Evolutionary conservation across 2,113 vertebrate genomes (phyloP), one percentile per base, ranked within the genome.

Genomic region (Takifugu flavidus): DNA sequence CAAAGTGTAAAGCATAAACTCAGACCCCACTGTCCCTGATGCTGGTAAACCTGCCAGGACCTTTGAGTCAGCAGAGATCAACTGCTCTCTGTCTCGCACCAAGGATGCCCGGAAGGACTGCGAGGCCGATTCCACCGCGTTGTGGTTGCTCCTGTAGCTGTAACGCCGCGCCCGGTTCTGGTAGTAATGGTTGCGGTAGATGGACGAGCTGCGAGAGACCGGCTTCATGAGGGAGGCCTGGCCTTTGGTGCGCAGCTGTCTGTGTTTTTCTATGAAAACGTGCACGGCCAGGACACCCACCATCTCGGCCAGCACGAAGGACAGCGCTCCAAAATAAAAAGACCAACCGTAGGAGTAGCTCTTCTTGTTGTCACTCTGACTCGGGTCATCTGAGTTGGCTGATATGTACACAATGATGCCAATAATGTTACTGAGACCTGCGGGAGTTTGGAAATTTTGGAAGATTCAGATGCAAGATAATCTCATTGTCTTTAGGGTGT

Each of bases 341-440:
- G 96, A 98, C 97, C 97, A 99, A 81, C 97, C 97, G 0, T 99
- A 98, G 7, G 96, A 95, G 88, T 99, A 98, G 86, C 96, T 98
- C 79, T 98, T 98, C 87, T 99, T 99, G 77, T 95, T 95, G 87
- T 99, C 96, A 1, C 95, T 95, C 82, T 98, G 96, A 28, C 93
- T 95, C 0, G 96, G 96, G 82, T 98, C 97, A 29, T 94, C 96
- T 0, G 96, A 94, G 15, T 96, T 98, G 60, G 97, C 95, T 0
- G 96, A 98, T 88, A 99, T 99, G 91, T 98, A 99, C 44, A 99
- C 97, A 3, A 99, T 99, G 72, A 99, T 98, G 75, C 96, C 97
- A 0, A 99, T 97, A 64, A 99, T 98, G 93, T 99, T 99, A 79
- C 96, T 98, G 65, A 98, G 90, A 61, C 97, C 97, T 98, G 72